Evolutionary conservation across 2,113 vertebrate genomes (phyloP), one percentile per base, ranked within the genome.

Genomic region (Sebastes fasciatus): DNA sequence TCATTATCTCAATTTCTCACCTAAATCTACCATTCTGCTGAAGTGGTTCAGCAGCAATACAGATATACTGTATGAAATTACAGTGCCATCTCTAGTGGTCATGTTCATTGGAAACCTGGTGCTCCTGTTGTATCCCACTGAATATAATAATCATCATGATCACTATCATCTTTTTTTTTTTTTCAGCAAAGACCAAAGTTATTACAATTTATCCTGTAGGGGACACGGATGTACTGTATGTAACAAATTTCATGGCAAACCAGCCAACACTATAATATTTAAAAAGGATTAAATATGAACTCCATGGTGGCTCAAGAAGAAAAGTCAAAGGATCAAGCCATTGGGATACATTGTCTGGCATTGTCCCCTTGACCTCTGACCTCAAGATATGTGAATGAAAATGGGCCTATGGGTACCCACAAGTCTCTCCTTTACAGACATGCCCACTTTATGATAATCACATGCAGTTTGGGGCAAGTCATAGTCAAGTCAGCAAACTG

Each of bases 1-100:
- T 55, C 43, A 67, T 82, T 82, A 67, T 73, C 40, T 70, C 5
- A 65, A 3, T 79, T 77, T 83, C 51, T 81, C 40, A 60, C 46
- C 10, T 70, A 62, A 84, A 76, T 77, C 60, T 70, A n/a, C 63
- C n/a, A 62, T 63, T 52, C 23, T 63, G 4, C 21, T 68, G 6
- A 79, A 66, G 48, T 62, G 6, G 8, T n/a, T 21, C 17, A 45
- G 6, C 23, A 57, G 46, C 48, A 51, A 69, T 26, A 85, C 3
- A 54, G 26, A 34, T 34, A 34, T 34, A 34, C 26, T 43, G 46
- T 54, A 11, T 49, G 45, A 61, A 65, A 83, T 72, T 49, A 67
- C 12, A 19, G 4, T 42, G 40, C 48, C 17, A 51, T 67, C 70
- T 64, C 5, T 49, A 23, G 19, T 19, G 26, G 9, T 54, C 21